These are phyloP conservation scores for Aleiodes testaceus DNA, from an alignment of 2,888 invertebrate genomes.

Conservation along the genomic window DNA sequence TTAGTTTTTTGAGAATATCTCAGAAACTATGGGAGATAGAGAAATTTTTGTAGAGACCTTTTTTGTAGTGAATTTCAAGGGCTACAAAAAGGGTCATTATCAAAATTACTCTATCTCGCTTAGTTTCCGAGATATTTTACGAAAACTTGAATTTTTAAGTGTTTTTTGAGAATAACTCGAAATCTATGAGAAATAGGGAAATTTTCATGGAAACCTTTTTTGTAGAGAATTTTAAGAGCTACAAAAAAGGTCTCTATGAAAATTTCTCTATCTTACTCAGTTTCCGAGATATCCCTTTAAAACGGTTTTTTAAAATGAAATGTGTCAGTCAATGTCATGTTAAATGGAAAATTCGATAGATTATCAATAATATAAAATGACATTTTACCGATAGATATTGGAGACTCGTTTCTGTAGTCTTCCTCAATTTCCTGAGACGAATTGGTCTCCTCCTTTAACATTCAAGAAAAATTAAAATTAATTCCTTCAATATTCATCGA, in stretches of 20 bases:
- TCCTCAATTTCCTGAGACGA: slow-evolving; percentile 25
- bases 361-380: neutral
- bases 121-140: neutral
- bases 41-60: no score
- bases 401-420: slow-evolving; percentile 18
- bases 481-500: neutral
- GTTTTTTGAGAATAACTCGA: no score
- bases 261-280: neutral
- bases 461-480: neutral
- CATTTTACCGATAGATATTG: slow-evolving; percentile 30
- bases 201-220: no score
- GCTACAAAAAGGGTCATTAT: neutral
- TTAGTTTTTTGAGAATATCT: no score
- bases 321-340: neutral
- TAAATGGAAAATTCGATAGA: neutral
- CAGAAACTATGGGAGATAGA: no score
- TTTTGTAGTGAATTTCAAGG: neutral
- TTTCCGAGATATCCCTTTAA: neutral
- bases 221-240: neutral
- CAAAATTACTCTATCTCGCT: neutral
- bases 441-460: slow-evolving; percentile 24
- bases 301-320: neutral
- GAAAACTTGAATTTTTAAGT: no score
- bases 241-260: neutral
- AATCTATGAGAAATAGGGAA: no score